Base-by-base conservation (phyloP, 2,113 vertebrate genomes). In the Merops nubicus region DNA sequence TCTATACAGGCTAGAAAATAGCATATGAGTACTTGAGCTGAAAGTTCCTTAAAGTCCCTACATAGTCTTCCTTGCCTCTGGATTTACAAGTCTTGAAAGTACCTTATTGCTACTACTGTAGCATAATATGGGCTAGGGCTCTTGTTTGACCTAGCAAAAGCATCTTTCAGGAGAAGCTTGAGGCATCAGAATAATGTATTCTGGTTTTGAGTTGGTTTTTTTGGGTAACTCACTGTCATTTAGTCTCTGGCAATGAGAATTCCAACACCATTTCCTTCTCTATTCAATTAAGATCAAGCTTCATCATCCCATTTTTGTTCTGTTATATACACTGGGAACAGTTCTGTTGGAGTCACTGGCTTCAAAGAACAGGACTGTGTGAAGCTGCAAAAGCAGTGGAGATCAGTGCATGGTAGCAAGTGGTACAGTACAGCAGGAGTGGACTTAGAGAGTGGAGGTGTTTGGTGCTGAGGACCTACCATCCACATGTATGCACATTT, bases 1-100 rank as follows among this genome's bases (percentile, higher is more conserved):
- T 11, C 2, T 31, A 21, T 19, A 43, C 19, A 16, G 48, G 21
- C 85, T 63, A n/a, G 33, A 72, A 51, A 85, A 74, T n/a, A 53
- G 1, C 0, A 0, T 48, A 28, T 12, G 22, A 53, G 51, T 67
- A 26, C 33, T 62, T 59, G 21, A 76, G 15, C 1, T 0, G 34
- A 74, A 88, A 11, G 10, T 26, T 63, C 6, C 23, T 43, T 36
- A 36, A 47, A 15, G 6, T 91, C 7, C 28, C 8, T 1, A 8
- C 9, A 3, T 12, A 40, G 22, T 60, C 25, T 63, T 76, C 3
- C 31, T 59, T 80, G 21, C 31, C 28, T 48, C 15, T 70, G 47
- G 80, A n/a, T 45, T 79, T 53, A 60, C 12, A 62, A 23, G 40
- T 65, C 34, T 56, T 76, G 9, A 40, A 62, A 90, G 4, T 79